These are phyloP conservation scores for Takifugu bimaculatus DNA, from an alignment of 2,113 vertebrate species.

Conservation along the genomic window DNA sequence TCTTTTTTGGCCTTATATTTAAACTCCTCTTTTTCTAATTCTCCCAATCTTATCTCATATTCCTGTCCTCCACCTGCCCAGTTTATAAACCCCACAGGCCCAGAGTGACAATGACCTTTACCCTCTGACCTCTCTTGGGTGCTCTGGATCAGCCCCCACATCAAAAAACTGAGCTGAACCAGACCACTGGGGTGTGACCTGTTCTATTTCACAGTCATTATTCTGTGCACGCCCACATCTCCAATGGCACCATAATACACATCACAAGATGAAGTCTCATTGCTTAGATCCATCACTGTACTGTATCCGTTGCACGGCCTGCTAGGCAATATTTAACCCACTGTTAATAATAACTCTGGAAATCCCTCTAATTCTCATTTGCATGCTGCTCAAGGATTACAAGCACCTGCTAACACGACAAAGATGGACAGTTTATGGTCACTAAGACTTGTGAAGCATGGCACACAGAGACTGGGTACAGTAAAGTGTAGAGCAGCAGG, in stretches of 20 bases:
- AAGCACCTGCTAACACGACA: slow-evolving; percentile 26
- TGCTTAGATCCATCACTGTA: slow-evolving; percentile 33
- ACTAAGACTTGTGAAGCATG: slow-evolving; percentile 41
- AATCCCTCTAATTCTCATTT: slow-evolving; percentile 56
- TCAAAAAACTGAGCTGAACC: slow-evolving; percentile 9
- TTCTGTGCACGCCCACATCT: slow-evolving; percentile 2
- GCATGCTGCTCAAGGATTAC: slow-evolving; percentile 54
- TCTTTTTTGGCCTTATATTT: not conserved
- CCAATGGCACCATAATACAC: slow-evolving; percentile 16
- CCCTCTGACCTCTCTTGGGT: slow-evolving; percentile 34
- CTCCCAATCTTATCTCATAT: slow-evolving; percentile 8
- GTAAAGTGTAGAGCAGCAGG: slow-evolving; percentile 36
- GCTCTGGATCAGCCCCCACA: slow-evolving; percentile 31
- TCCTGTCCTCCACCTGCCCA: slow-evolving; percentile 4
- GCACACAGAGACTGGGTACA: slow-evolving; percentile 17
- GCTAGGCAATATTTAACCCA: slow-evolving; percentile 48
- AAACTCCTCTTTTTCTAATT: slow-evolving; percentile 1
- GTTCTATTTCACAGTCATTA: slow-evolving; percentile 6
- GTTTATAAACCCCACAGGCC: slow-evolving; percentile 10
- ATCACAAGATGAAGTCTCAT: slow-evolving; percentile 24
- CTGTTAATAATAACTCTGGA: slow-evolving; percentile 48
- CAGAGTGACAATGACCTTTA: slow-evolving; percentile 35
- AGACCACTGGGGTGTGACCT: slow-evolving; percentile 24
- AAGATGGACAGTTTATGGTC: slow-evolving; percentile 48
- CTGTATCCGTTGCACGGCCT: slow-evolving; percentile 32